Evolutionary conservation across 2,113 vertebrate species (phyloP), one percentile per base, ranked within the genome.

Genomic region (Cygnus atratus): DNA sequence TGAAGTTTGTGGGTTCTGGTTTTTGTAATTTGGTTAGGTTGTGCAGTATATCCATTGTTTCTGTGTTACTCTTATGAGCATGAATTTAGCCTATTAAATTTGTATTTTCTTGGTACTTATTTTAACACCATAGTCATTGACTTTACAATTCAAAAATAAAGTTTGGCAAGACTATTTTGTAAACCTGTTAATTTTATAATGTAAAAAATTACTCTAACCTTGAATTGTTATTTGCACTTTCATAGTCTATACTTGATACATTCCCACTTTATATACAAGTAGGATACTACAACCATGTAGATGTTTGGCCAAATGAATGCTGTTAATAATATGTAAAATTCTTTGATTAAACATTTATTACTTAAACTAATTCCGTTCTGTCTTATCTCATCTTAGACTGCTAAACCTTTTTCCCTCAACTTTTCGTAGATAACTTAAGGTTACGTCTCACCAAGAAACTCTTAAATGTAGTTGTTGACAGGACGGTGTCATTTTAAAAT

Each of bases 241-340:
- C 99, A 99, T 99, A 99, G 98, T 99, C 98, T 99, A 99, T 99
- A 99, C 99, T 99, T 99, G 99, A 99, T 99, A 99, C 99, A 99
- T 99, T 99, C 99, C 99, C 99, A 99, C 98, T 99, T 99, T 99
- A 98, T 98, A 98, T 98, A 98, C 97, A 97, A 89, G 97, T 98
- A 98, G 98, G 96, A 97, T 97, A 98, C 97, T 98, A 98, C 98
- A 98, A 98, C 98, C 98, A 97, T 99, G 98, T 98, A 98, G 98
- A 98, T 98, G 99, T 99, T 98, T 99, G 98, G 98, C 99, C 99
- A 99, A 98, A 99, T 98, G 98, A 98, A 98, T 98, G 98, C 98
- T 98, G 98, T 98, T 98, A 98, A 98, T 98, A 98, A 98, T 98
- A 98, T 98, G 98, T 98, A 98, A 98, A 98, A 97, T 98, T 98